These are phyloP conservation scores for Aselliscus stoliczkanus DNA, from an alignment of 2,797 vertebrate species.

Conservation along the genomic window DNA sequence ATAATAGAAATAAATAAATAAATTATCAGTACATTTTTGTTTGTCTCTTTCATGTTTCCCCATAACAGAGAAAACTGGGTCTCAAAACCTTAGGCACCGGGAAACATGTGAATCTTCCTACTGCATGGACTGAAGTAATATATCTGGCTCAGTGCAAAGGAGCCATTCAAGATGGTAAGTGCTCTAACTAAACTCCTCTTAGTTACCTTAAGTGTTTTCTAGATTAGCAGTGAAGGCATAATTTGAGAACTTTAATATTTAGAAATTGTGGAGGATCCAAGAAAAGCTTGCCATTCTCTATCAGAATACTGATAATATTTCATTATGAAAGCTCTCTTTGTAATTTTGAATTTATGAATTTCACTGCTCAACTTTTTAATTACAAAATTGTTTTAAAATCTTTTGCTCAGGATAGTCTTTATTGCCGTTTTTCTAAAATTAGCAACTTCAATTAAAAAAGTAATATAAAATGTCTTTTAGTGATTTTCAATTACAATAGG, in stretches of 20 bases:
- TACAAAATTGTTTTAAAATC: constrained; percentile 46
- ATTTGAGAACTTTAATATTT: constrained; percentile 44
- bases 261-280: constrained; percentile 50
- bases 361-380: constrained; percentile 52
- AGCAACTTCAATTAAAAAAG: constrained; percentile 34
- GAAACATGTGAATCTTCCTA: constrained; percentile 71
- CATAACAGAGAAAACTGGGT: constrained; percentile 72
- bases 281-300: constrained; percentile 28
- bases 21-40: not conserved
- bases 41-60: constrained; percentile 50
- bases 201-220: not conserved
- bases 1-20: not conserved
- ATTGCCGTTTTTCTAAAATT: constrained; percentile 58
- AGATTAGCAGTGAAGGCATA: constrained; percentile 32
- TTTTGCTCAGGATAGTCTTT: constrained; percentile 34
- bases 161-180: constrained; percentile 81
- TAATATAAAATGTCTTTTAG: constrained; percentile 53
- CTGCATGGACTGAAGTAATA: constrained; percentile 77
- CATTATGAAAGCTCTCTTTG: constrained; percentile 9
- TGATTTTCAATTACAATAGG: constrained; percentile 11
- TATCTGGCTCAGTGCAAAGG: constrained; percentile 81
- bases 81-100: constrained; percentile 67
- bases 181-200: constrained; percentile 43
- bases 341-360: constrained; percentile 48
- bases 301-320: constrained; percentile 21